phyloP scores from a whole-genome alignment of 2,113 vertebrate genomes.

The Merops nubicus region DNA sequence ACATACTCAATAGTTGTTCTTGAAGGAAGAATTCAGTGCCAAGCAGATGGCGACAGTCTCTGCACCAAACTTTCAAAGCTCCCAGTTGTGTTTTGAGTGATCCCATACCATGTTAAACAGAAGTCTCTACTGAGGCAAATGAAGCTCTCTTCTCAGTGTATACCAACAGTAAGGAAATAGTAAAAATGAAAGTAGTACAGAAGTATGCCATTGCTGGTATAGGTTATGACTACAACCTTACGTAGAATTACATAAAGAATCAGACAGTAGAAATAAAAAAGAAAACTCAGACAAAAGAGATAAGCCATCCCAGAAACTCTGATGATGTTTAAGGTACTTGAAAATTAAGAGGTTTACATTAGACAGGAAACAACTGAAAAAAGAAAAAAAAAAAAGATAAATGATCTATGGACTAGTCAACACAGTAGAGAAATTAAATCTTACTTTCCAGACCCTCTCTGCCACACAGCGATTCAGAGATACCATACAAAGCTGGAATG shows the following conservation, averaged over 20 bases:
- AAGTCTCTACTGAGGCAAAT: neutral
- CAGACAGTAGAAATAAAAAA: neutral
- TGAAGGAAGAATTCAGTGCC: neutral
- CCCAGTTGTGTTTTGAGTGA: neutral
- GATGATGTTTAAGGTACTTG: neutral
- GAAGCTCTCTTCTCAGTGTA: neutral
- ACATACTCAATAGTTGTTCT: neutral
- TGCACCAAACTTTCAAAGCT: neutral
- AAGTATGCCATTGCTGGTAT: neutral
- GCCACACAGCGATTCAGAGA: neutral
- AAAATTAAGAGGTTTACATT: neutral
- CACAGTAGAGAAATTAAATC: neutral
- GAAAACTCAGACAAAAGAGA: neutral
- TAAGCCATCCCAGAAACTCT: neutral
- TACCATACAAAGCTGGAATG: neutral
- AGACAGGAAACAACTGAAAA: neutral
- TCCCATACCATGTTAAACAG: neutral
- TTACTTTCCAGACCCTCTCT: neutral
- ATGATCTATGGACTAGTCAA: neutral
- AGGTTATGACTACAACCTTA: neutral
- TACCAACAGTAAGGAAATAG: neutral
- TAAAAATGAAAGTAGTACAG: accelerated
- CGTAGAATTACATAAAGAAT: neutral
- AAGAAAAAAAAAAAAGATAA: neutral
- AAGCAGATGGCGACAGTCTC: neutral